Evolutionary conservation across 2,797 vertebrate species (phyloP).

Genomic region (Chrysolophus pictus): DNA sequence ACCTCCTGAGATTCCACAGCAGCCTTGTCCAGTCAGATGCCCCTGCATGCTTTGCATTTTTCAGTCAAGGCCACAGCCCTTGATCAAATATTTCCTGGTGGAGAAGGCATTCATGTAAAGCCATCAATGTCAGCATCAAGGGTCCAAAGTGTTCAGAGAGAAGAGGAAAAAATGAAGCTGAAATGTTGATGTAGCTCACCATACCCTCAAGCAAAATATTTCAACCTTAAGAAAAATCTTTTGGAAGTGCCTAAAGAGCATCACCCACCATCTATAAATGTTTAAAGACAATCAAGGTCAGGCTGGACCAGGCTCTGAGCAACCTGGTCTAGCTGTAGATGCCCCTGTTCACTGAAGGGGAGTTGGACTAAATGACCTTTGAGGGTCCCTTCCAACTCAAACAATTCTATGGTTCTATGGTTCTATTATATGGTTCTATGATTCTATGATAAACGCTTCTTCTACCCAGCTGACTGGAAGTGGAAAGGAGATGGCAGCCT

Average conservation of each 20-base stretch:
- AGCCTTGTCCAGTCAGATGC: neutral
- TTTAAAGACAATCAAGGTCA: no score
- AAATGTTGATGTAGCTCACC: neutral
- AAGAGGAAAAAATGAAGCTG: rapidly evolving
- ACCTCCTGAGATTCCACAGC: neutral
- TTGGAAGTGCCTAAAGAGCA: neutral
- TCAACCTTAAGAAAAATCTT: neutral
- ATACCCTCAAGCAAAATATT: neutral
- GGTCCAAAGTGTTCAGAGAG: neutral
- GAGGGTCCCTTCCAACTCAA: no score
- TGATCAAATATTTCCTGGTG: neutral
- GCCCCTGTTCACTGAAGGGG: no score
- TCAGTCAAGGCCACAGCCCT: neutral
- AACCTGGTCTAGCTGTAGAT: no score
- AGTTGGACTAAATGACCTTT: no score
- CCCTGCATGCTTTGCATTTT: constrained; percentile 27
- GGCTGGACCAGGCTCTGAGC: no score
- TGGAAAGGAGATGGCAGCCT: neutral
- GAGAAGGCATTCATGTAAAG: neutral
- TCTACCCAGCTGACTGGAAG: neutral
- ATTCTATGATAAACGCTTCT: neutral
- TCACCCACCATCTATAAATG: neutral
- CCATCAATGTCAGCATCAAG: neutral
- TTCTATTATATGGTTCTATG: no score
- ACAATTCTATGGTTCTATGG: no score